Evolutionary conservation across 1,140 invertebrate species (phyloP).

Genomic region (Zaprionus taronus): DNA sequence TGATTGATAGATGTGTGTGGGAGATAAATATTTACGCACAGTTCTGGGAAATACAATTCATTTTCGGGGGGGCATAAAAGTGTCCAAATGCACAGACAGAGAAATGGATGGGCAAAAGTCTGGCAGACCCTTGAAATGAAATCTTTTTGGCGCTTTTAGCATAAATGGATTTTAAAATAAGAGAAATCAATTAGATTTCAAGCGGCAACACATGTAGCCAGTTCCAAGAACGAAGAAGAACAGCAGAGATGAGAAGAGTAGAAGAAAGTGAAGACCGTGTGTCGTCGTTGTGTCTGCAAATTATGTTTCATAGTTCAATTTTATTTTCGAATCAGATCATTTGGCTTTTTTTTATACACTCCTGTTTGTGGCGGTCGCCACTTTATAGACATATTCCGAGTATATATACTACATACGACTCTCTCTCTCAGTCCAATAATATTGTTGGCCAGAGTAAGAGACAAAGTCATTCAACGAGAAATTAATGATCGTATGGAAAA

Average conservation of each 20-base stretch:
- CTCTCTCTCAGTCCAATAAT: slow-evolving; percentile 26
- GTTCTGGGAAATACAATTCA: slow-evolving; percentile 69
- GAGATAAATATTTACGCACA: slow-evolving; percentile 72
- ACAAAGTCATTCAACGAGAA: slow-evolving; percentile 71
- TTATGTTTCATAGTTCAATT: slow-evolving; percentile 73
- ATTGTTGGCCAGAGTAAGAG: slow-evolving; percentile 43
- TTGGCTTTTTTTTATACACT: neutral
- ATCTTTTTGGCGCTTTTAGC: slow-evolving; percentile 43
- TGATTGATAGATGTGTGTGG: slow-evolving; percentile 61
- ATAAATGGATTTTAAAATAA: slow-evolving; percentile 66
- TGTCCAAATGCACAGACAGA: slow-evolving; percentile 34
- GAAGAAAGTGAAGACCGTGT: slow-evolving; percentile 49
- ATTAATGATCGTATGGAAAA: slow-evolving; percentile 75
- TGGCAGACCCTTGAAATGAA: slow-evolving; percentile 39
- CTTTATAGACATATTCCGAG: slow-evolving; percentile 25
- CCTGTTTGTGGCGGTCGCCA: slow-evolving; percentile 20
- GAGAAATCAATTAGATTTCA: slow-evolving; percentile 51
- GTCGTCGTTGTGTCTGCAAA: slow-evolving; percentile 70
- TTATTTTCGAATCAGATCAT: slow-evolving; percentile 33
- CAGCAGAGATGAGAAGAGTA: neutral
- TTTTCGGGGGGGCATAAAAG: slow-evolving; percentile 46
- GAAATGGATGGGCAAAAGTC: slow-evolving; percentile 5
- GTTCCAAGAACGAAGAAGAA: slow-evolving; percentile 5
- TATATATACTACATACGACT: slow-evolving; percentile 35
- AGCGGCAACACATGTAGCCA: slow-evolving; percentile 46